Evolutionary conservation across 2,113 vertebrate genomes (phyloP).

Genomic region (Podarcis raffonei): DNA sequence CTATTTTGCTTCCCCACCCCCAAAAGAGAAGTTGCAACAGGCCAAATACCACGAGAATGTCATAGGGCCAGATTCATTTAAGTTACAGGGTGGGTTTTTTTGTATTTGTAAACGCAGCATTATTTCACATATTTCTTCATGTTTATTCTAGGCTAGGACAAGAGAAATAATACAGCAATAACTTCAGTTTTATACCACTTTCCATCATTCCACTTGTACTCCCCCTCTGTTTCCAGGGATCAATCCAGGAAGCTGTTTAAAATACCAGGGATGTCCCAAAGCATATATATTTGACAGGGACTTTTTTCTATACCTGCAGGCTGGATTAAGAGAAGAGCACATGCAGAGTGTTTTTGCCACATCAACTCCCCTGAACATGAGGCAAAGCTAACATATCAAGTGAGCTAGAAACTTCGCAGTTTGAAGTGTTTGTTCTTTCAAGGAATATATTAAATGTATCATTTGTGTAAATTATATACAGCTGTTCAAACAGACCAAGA

Average conservation of each 20-base stretch:
- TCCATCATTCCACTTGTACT: not conserved
- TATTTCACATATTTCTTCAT: slow-evolving; percentile 3
- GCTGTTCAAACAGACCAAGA: not conserved
- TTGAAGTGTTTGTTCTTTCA: slow-evolving; percentile 33
- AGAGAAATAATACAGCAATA: not conserved
- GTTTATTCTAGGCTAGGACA: not conserved
- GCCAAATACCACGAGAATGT: slow-evolving; percentile 20
- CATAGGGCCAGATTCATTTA: not conserved
- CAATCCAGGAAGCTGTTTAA: not conserved
- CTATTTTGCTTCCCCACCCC: slow-evolving; percentile 25
- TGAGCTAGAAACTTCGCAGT: not conserved
- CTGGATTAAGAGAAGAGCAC: not conserved
- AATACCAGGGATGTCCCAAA: not conserved
- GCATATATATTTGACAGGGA: not conserved
- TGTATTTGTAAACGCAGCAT: not conserved
- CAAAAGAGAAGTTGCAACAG: slow-evolving; percentile 30
- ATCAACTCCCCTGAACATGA: not conserved
- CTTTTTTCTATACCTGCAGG: not conserved
- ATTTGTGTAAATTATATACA: not conserved
- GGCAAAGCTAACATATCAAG: not conserved
- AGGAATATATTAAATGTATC: slow-evolving; percentile 23
- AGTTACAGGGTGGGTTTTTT: not conserved
- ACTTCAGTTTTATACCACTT: slow-evolving; percentile 38
- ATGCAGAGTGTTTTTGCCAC: not conserved
- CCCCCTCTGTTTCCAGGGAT: not conserved